A percentile compares a stretch with the other conserved stretches of the same genome.
Conservation (phyloP, 2,113 vertebrate species). For the Arizona elegans region DNA sequence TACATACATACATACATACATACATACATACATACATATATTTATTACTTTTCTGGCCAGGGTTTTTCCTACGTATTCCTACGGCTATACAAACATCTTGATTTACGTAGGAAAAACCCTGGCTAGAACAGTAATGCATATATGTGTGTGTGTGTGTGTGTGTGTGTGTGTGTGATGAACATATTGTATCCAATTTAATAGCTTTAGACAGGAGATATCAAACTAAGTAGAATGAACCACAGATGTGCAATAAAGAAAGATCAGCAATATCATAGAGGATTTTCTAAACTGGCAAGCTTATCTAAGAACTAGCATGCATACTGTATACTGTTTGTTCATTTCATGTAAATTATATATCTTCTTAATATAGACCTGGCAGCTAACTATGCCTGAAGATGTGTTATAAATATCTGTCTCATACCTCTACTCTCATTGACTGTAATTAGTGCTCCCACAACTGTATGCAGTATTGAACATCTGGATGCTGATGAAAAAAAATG, state of each 20-base stretch:
- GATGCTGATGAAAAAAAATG: constrained; percentile 23
- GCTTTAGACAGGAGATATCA: background rate
- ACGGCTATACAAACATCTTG: too few relatives aligned
- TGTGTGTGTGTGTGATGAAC: background rate
- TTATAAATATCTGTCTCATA: background rate
- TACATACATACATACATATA: too few relatives aligned
- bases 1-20: too few relatives aligned
- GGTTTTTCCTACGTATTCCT: too few relatives aligned
- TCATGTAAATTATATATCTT: background rate
- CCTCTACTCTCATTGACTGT: constrained; percentile 27
- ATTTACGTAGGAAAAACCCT: too few relatives aligned
- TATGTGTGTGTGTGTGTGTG: too few relatives aligned
- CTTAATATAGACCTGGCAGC: constrained; percentile 3
- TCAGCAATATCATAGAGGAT: background rate
- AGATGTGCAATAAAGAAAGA: background rate
- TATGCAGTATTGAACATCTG: background rate
- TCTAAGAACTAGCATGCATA: background rate
- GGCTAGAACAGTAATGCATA: too few relatives aligned
- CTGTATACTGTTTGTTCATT: background rate
- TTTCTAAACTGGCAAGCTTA: background rate
- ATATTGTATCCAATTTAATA: background rate
- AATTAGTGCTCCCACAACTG: background rate
- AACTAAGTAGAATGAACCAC: background rate
- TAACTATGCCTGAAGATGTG: background rate
- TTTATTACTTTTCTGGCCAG: too few relatives aligned